Base-by-base conservation (phyloP, 1,140 invertebrate species). In the Diorhabda elongata region DNA sequence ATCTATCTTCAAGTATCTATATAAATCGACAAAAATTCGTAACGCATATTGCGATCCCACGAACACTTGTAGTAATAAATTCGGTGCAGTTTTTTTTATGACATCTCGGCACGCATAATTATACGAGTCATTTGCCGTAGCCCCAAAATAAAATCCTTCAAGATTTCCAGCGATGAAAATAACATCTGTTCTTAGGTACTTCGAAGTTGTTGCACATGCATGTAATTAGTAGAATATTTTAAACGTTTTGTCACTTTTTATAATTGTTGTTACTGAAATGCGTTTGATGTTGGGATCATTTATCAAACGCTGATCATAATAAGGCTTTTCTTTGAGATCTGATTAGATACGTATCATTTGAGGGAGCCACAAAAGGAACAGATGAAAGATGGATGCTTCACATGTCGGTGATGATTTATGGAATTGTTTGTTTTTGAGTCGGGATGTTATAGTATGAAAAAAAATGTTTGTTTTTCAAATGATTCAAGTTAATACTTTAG, bases 91-190 rank as follows among this genome's bases (percentile, higher is more conserved):
- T 52, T 52, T 52, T 26, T 52, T n/a, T n/a, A 52, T 9, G 8
- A 52, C 4, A n/a, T 52, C 47, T 52, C 47, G 70, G 61, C 73
- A 70, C 66, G 71, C 73, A 68, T 73, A 77, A 75, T 76, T 76
- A 77, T 76, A 75, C 74, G 73, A 74, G 63, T 62, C 72, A 75
- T 75, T 77, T 74, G 70, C 73, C 66, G 64, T 61, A 8, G 52
- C 43, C 9, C 70, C 74, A 71, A 75, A 76, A 75, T 72, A 72
- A 76, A 71, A 70, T 45, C 44, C 65, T 52, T 67, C 58, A 11
- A 47, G 44, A 47, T 58, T 58, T 68, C 63, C 61, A 11, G 11
- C 26, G 64, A 58, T 42, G 57, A 44, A 65, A 58, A 44, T 42
- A 67, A 67, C 66, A 67, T 67, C 66, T 67, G 66, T 67, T 67